Base-by-base conservation (phyloP, 2,797 vertebrate genomes). In the Anisognathus igniventris region DNA sequence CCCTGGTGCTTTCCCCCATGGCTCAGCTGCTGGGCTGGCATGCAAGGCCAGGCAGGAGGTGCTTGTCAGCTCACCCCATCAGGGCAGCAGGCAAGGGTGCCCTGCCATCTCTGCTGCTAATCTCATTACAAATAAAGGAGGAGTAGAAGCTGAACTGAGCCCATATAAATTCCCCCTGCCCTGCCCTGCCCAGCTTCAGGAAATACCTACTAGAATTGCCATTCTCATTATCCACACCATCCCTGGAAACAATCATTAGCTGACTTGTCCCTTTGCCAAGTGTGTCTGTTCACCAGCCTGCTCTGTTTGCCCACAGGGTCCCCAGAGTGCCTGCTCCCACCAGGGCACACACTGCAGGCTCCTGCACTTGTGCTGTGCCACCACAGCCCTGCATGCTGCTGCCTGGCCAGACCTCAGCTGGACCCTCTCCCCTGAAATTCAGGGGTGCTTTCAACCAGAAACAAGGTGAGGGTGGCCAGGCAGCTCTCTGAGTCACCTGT, bases 101-200 rank as follows among this genome's bases (percentile, higher is more conserved):
- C 2, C 85, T 75, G 21, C 76, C 85, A 86, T 84, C 88, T 72
- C 92, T 81, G 66, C 73, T 70, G 31, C 76, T 90, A 93, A 90
- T 93, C 88, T 88, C 62, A 80, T 86, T 62, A 72, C 70, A 96
- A 88, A 95, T 81, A 92, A 90, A 94, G 95, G 94, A 94, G 81
- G 84, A 57, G 86, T 67, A 88, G 75, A 53, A 90, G 91, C 85
- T 91, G 65, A 94, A 74, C 45, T 74, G 87, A 92, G 81, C 64
- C 89, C 74, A 67, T 47, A 51, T 47, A 78, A 92, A 94, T 86
- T 88, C 73, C 83, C 78, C 48, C 8, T 44, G 73, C 75, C 89
- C 89, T 94, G 70, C 87, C 91, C 84, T 86, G 33, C 62, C 88
- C 70, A 90, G 24, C 50, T 77, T 81, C 90, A 89, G 85, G 89